Conservation (phyloP, 2,888 invertebrate genomes). For the Anthophora plumipes region DNA sequence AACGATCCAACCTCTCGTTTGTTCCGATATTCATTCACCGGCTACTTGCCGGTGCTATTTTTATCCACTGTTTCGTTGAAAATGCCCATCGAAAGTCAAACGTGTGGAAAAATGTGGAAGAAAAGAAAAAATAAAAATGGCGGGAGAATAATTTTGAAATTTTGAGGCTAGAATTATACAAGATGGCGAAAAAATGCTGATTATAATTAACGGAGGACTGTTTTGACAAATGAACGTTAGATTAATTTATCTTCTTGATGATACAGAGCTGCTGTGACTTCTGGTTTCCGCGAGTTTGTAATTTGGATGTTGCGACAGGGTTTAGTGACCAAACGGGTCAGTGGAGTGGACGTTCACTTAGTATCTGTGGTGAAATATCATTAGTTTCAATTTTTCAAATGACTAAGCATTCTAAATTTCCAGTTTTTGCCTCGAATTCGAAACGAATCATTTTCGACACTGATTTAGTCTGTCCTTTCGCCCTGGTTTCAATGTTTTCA, state of each 20-base stretch:
- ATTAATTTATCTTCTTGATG: constrained; percentile 33
- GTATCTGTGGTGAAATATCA: too few relatives aligned
- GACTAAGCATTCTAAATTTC: too few relatives aligned
- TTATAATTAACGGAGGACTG: too few relatives aligned
- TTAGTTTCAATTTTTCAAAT: too few relatives aligned
- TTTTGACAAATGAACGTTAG: background rate
- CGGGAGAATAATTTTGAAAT: background rate
- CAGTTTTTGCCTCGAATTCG: too few relatives aligned
- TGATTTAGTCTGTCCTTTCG: too few relatives aligned
- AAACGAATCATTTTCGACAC: too few relatives aligned
- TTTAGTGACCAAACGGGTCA: background rate
- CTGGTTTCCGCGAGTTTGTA: constrained; percentile 59
- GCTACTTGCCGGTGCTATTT: too few relatives aligned
- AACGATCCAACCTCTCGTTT: constrained; percentile 23
- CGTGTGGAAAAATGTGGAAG: background rate
- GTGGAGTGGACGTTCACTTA: constrained; percentile 9
- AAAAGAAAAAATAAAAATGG: too few relatives aligned
- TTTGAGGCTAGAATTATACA: too few relatives aligned
- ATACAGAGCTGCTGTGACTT: constrained; percentile 56
- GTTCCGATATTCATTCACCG: constrained; percentile 14
- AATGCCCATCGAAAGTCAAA: background rate
- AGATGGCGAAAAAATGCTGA: too few relatives aligned
- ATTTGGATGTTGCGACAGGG: constrained; percentile 44
- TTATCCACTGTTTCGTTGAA: background rate
- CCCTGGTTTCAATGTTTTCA: too few relatives aligned